Evolutionary conservation across 2,113 vertebrate species (phyloP), one percentile per base, ranked within the genome.

Genomic region (Lynx canadensis): DNA sequence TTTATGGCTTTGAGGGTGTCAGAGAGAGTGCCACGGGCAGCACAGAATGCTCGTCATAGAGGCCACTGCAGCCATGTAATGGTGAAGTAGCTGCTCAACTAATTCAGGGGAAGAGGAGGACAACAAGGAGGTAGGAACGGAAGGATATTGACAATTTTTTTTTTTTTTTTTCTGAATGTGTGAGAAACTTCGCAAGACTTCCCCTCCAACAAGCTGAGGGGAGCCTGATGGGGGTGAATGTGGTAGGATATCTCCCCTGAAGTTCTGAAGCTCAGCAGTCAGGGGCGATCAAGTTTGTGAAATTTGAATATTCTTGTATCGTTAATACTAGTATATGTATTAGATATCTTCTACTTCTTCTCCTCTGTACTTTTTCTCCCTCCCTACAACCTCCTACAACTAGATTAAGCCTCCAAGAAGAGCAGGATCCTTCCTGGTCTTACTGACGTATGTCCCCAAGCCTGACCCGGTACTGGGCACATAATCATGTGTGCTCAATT

Each of bases 211-310:
- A 80, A 10, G 21, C 18, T 4, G 45, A 38, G 12, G 23, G 6
- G 31, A 50, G 31, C 71, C 18, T 12, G 14, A 9, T 4, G 41
- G 4, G 29, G 11, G 13, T n/a, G 3, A 4, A 0, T 55, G 0
- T 25, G 6, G 4, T 65, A 5, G 5, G 74, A 33, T 29, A 4
- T 11, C 48, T 29, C 63, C 41, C 9, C 21, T 78, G 33, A 36
- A n/a, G 12, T 71, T 82, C 76, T 60, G 55, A 60, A 60, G 57
- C 57, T 18, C 21, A 23, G 57, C 21, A 60, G 57, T 10, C 57
- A 60, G 27, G 41, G 15, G 23, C 5, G 7, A 12, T n/a, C 21
- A 55, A 23, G 31, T 38, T 78, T 25, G 3, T 74, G 50, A 45
- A 52, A 36, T 68, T 25, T 91, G 38, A 80, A 76, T 78, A 45